Percentiles rank a stretch among this genome's conserved stretches.
These are phyloP conservation scores for Solea senegalensis DNA, from an alignment of 2,113 vertebrate genomes.

Conservation along the genomic window DNA sequence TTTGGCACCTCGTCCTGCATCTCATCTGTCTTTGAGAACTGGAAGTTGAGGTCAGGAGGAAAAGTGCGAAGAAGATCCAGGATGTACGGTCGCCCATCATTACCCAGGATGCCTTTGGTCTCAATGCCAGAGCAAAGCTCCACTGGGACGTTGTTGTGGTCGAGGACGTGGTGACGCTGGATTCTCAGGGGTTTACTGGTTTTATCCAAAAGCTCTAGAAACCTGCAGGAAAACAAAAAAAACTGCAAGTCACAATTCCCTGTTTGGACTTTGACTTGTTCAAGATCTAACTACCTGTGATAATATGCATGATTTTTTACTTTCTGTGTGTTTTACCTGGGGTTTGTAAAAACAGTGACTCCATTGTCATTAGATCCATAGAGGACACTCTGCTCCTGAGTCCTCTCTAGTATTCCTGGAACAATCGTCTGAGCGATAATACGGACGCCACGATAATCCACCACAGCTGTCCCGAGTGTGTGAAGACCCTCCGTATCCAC, in stretches of 20 bases:
- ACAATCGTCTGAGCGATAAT: constrained; percentile 94
- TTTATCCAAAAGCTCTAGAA: constrained; percentile 90
- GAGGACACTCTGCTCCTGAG: constrained; percentile 92
- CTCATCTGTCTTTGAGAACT: constrained; percentile 83
- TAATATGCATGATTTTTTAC: neutral
- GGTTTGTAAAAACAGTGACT: constrained; percentile 90
- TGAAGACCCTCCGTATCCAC: constrained; percentile 92
- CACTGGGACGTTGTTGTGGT: constrained; percentile 85
- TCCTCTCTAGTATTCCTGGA: constrained; percentile 93
- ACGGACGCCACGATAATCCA: constrained; percentile 94
- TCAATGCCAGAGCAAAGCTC: constrained; percentile 93
- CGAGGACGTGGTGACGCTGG: constrained; percentile 89
- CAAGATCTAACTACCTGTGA: neutral
- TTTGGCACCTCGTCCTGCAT: constrained; percentile 82
- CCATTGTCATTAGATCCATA: constrained; percentile 97
- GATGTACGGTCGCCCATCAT: constrained; percentile 92
- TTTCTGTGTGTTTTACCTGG: constrained; percentile 78
- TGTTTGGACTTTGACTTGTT: neutral
- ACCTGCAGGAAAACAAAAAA: constrained; percentile 53
- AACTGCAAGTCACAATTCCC: too few relatives aligned
- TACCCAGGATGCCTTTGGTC: constrained; percentile 96
- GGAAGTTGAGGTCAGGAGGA: constrained; percentile 94
- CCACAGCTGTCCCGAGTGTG: constrained; percentile 90
- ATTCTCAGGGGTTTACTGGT: constrained; percentile 90
- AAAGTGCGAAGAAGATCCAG: constrained; percentile 93